A percentile compares a stretch with the other conserved stretches of the same genome.
phyloP scores from a whole-genome alignment of 2,888 invertebrate species.

The Liposcelis brunnea region DNA sequence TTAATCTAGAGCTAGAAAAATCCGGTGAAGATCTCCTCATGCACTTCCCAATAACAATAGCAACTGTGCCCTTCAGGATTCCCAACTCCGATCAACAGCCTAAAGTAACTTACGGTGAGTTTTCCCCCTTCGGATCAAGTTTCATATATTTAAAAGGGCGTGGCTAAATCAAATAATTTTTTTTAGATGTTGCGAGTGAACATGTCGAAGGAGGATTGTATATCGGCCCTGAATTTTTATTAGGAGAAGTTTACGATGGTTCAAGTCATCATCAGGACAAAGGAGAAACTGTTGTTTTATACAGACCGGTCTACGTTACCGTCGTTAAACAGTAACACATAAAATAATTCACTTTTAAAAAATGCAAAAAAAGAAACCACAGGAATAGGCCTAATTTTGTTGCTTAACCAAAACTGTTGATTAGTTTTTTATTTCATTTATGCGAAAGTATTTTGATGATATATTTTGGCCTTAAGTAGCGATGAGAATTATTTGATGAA shows the following conservation, averaged over 20 bases:
- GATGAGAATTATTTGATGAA: too few relatives aligned
- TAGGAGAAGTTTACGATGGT: constrained; percentile 63
- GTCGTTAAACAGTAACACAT: constrained; percentile 20
- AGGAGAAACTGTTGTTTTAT: constrained; percentile 41
- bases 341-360: too few relatives aligned
- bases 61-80: constrained; percentile 52
- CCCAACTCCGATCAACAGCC: constrained; percentile 43
- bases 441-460: too few relatives aligned
- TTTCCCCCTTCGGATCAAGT: constrained; percentile 1
- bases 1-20: constrained; percentile 49
- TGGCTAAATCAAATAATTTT: constrained; percentile 9
- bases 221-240: constrained; percentile 56
- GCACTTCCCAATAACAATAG: constrained; percentile 57
- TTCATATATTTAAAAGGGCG: constrained; percentile 8
- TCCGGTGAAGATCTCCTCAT: constrained; percentile 51
- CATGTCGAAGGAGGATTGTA: constrained; percentile 63
- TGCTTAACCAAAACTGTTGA: too few relatives aligned
- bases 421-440: too few relatives aligned
- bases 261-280: constrained; percentile 26
- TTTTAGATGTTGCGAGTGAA: constrained; percentile 46
- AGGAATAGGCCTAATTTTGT: too few relatives aligned
- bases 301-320: constrained; percentile 43
- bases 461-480: too few relatives aligned
- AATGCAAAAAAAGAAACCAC: too few relatives aligned
- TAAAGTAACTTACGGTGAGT: constrained; percentile 43